Conservation (phyloP, 2,797 vertebrate species). For the Saxicola maurus region DNA sequence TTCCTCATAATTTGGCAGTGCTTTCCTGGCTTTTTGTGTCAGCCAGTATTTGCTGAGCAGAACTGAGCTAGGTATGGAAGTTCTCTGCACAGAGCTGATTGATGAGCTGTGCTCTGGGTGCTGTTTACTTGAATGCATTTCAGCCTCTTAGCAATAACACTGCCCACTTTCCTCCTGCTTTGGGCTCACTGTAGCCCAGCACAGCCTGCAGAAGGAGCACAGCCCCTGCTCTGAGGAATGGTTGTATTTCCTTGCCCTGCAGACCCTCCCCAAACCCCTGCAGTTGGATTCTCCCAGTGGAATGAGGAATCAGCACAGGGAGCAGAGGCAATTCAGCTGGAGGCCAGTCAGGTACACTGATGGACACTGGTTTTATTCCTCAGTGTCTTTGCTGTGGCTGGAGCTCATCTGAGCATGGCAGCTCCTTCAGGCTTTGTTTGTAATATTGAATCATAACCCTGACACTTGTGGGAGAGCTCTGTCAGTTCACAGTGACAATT, state of each 20-base stretch:
- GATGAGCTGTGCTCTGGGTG: background rate
- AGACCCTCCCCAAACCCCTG: background rate
- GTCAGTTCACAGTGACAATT: background rate
- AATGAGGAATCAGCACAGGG: background rate
- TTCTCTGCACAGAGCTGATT: background rate
- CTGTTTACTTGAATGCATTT: background rate
- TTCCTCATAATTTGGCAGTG: background rate
- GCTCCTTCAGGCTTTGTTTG: background rate
- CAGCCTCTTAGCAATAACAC: background rate
- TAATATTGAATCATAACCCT: background rate
- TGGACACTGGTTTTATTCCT: background rate
- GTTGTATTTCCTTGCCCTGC: rapidly evolving
- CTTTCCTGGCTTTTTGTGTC: background rate
- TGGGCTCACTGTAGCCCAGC: background rate
- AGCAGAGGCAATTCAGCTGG: background rate
- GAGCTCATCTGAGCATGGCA: background rate
- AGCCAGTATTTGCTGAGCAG: background rate
- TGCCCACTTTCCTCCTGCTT: background rate
- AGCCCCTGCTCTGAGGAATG: background rate
- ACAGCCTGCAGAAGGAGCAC: background rate
- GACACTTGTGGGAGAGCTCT: background rate
- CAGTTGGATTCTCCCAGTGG: background rate
- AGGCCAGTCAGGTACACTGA: background rate
- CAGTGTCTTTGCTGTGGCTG: background rate
- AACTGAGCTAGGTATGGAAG: background rate